These are phyloP conservation scores for Drosophila planitibia DNA, from an alignment of 2,888 invertebrate genomes.

Conservation along the genomic window DNA sequence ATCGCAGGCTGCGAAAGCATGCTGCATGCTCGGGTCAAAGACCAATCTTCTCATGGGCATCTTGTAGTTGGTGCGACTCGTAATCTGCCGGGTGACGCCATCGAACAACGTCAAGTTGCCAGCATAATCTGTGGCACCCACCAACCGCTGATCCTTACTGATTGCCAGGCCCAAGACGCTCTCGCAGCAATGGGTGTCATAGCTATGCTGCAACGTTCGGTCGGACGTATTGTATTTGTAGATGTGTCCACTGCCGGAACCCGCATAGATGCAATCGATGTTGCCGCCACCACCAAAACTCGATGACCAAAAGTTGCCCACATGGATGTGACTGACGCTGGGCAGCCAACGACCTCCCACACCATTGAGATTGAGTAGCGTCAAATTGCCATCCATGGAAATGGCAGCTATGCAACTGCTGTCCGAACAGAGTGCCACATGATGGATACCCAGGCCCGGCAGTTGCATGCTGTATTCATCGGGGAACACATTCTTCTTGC, in stretches of 20 bases:
- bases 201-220: slow-evolving; percentile 24
- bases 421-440: slow-evolving; percentile 40
- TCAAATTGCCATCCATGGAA: slow-evolving; percentile 40
- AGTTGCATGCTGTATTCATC: slow-evolving; percentile 15
- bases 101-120: slow-evolving; percentile 43
- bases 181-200: slow-evolving; percentile 33
- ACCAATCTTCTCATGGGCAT: slow-evolving; percentile 32
- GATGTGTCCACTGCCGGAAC: slow-evolving; percentile 40
- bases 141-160: slow-evolving; percentile 9
- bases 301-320: slow-evolving; percentile 49
- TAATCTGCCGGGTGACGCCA: slow-evolving; percentile 28
- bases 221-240: slow-evolving; percentile 29
- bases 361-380: slow-evolving; percentile 17
- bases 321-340: slow-evolving; percentile 20
- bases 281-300: slow-evolving; percentile 9
- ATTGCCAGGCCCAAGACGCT: slow-evolving; percentile 39
- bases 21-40: slow-evolving; percentile 9
- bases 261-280: slow-evolving; percentile 37
- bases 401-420: slow-evolving; percentile 37
- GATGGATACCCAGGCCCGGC: slow-evolving; percentile 42
- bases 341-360: slow-evolving; percentile 19
- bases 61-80: slow-evolving; percentile 18
- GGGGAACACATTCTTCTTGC: slow-evolving; percentile 18
- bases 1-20: slow-evolving; percentile 42
- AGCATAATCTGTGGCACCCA: slow-evolving; percentile 35